These are phyloP conservation scores for Erethizon dorsatum DNA, from an alignment of 2,797 vertebrate genomes.

Conservation along the genomic window DNA sequence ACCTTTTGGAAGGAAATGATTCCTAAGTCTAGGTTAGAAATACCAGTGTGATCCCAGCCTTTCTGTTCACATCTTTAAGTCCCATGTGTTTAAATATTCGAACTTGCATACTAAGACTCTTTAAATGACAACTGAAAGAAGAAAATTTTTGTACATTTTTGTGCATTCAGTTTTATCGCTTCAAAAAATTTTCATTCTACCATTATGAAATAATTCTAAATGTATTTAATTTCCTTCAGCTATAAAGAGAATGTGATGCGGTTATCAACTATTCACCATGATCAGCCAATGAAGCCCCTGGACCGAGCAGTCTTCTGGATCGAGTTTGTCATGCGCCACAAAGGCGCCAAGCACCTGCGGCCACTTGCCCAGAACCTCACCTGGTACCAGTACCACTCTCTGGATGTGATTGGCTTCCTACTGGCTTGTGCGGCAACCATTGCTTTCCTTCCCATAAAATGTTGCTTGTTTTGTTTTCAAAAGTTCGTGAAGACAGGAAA, in stretches of 20 bases:
- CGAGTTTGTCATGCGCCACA: not conserved
- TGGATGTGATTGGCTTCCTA: not conserved
- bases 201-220: not conserved
- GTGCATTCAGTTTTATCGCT: not conserved
- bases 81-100: no score
- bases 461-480: not conserved
- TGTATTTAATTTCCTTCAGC: not conserved
- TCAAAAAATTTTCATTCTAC: not conserved
- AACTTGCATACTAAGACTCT: no score
- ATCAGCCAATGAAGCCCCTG: not conserved
- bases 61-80: no score
- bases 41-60: no score
- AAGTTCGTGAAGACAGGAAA: not conserved
- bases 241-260: constrained; percentile 28
- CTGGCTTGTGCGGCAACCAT: not conserved
- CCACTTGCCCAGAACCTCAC: not conserved
- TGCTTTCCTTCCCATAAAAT: not conserved
- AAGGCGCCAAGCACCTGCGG: not conserved
- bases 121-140: no score
- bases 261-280: not conserved
- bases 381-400: constrained; percentile 9
- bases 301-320: not conserved
- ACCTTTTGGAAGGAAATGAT: not conserved
- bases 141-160: not conserved
- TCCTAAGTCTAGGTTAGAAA: not conserved